Base-by-base conservation (phyloP, 2,888 invertebrate species). In the Macrosiphum euphorbiae region DNA sequence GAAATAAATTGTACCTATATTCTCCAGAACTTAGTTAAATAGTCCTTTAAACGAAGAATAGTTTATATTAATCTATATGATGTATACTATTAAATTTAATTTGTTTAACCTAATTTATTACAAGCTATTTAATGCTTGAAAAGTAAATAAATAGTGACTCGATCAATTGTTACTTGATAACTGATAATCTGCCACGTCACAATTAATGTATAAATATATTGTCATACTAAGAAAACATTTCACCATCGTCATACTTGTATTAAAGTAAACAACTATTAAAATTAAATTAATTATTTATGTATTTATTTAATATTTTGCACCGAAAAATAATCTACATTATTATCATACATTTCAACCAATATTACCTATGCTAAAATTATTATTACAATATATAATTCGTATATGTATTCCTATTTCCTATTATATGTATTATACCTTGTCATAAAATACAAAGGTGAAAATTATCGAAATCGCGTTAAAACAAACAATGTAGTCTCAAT, bases 91-190 rank as follows among this genome's bases (percentile, higher is more conserved):
- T 52, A 28, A 89, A 89, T 52, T 67, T 78, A 52, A 92, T 89
- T 89, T 78, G n/a, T 89, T 67, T 84, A 52, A 92, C 52, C 84
- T 78, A 84, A 44, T 92, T 92, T 78, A 89, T 89, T 92, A 41
- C 26, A 26, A 26, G 26, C 26, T 35, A 58, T 91, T 44, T 61
- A 47, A 86, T 41, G 7, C 41, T 61, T 86, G n/a, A 92, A 61
- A 92, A 87, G 58, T 87, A 61, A 61, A 87, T 87, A 87, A 87
- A 61, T 87, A 7, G 50, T 47, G 35, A 35, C 35, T 86, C 26
- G 58, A 91, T 87, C 55, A 55, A 91, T 78, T 91, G 28, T 91
- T 44, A 85, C n/a, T 44, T 50, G 91, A 91, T 85, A 41, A 55
- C 41, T 52, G 41, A 78, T 84, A 52, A 78, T 35, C 20, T 78